Evolutionary conservation across 2,113 vertebrate genomes (phyloP).

Genomic region (Stigmatopora argus): DNA sequence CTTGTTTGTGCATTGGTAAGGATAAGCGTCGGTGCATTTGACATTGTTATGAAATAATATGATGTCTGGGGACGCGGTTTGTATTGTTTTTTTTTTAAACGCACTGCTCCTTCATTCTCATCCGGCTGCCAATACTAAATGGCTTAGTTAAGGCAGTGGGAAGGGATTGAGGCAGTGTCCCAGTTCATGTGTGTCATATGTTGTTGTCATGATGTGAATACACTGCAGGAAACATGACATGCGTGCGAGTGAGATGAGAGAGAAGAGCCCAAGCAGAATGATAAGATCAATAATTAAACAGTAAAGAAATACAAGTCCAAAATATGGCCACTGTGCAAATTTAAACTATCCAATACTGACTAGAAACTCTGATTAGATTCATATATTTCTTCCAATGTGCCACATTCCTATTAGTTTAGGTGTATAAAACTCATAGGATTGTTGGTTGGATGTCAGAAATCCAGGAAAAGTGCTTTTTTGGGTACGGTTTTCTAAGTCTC

Average conservation of each 20-base stretch:
- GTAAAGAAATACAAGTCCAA: slow-evolving; percentile 3
- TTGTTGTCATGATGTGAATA: slow-evolving; percentile 13
- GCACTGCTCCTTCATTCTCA: not conserved
- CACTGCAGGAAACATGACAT: slow-evolving; percentile 16
- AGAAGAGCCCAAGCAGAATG: slow-evolving; percentile 15
- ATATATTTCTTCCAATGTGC: not conserved
- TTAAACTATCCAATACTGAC: not conserved
- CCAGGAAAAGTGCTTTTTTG: too few species aligned
- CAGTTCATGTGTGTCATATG: slow-evolving; percentile 11
- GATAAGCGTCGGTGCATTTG: too few species aligned
- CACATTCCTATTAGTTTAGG: not conserved
- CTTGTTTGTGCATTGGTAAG: not conserved
- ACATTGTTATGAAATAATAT: not conserved
- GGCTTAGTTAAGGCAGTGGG: slow-evolving; percentile 9
- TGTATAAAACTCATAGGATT: too few species aligned
- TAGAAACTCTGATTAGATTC: not conserved
- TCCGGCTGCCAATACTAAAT: not conserved
- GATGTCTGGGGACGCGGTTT: not conserved
- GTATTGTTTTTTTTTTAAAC: not conserved
- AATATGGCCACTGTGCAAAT: slow-evolving; percentile 8
- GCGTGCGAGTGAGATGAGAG: not conserved
- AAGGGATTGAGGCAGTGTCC: slow-evolving; percentile 22
- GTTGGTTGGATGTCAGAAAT: too few species aligned
- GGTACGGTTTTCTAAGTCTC: too few species aligned
- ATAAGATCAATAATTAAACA: slow-evolving; percentile 12